Evolutionary conservation across 2,888 invertebrate genomes (phyloP), one percentile per base, ranked within the genome.

Genomic region (Acanthosoma haemorrhoidale): DNA sequence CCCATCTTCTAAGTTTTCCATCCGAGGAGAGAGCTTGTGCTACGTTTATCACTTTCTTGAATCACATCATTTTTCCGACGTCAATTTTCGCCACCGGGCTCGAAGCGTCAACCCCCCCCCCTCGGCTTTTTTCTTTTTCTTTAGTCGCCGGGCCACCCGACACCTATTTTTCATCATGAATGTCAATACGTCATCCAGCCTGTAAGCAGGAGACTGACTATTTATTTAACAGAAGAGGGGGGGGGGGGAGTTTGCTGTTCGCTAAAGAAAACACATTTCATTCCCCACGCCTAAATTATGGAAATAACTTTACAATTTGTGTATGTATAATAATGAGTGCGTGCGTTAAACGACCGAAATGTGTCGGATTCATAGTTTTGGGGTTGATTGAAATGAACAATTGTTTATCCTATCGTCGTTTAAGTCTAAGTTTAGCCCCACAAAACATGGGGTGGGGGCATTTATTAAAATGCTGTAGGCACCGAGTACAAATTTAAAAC

Each of bases 151-250:
- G 25, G 9, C 34, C 41, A 16, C 31, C 4, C 29, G 6, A 13
- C n/a, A 25, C 2, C 38, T 41, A 41, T 64, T 64, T 64, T 29
- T 64, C 64, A 64, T 64, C 64, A 64, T 64, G 39, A 64, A 64
- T 64, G 64, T 64, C 64, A 64, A 64, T 64, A 64, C 64, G 41
- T 64, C 64, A 64, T 15, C 41, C 21, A 21, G 13, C 21, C 61
- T 61, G 21, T 61, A 21, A 8, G 29, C 39, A 39, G 41, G 41
- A 41, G 31, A 41, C 39, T 39, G 21, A 39, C 64, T 64, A 41
- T 64, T 64, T 64, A 41, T 64, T 64, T 64, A 64, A 64, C 59
- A 29, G 59, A 4, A 9, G 32, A 32, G 15, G 59, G 5, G 13
- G 32, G 59, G 15, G 59, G 59, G 15, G 29, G 59, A 34, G 32